Base-by-base conservation (phyloP, 2,797 vertebrate genomes). In the Lates japonicus region DNA sequence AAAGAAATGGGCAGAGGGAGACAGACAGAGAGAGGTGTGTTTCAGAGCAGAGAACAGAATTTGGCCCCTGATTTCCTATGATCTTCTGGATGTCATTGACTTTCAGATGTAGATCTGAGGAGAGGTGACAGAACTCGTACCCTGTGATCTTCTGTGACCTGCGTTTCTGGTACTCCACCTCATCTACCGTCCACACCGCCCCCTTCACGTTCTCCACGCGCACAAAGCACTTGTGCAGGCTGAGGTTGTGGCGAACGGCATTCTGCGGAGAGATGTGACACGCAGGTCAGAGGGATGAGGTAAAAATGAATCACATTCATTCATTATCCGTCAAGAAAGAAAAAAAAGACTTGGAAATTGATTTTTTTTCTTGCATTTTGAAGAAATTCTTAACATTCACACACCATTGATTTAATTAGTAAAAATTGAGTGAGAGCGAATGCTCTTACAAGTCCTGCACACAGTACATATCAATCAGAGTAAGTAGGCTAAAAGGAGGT, bases 211-310 rank as follows among this genome's bases (percentile, higher is more conserved):
- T 99, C 96, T 99, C 98, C 92, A 99, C 98, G 70, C n/a, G 97
- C 95, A 99, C 98, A 95, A 99, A 99, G 98, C 98, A 99, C 95
- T 99, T 99, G 96, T 99, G 98, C 95, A 99, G 97, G 90, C 98
- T 99, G 88, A 99, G 98, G 95, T 99, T 99, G 95, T 99, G 98
- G 94, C n/a, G n/a, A n/a, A 99, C 98, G 61, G 98, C 98, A 86
- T 99, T 99, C 98, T 99, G n/a, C 88, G 92, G 88, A 94, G 83
- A 95, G 84, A 95, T 77, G 54, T 20, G 39, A 51, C 65, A n/a
- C 81, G 31, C 83, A 31, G 86, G 90, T 87, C 82, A 93, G 66
- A 51, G 68, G n/a, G 70, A 74, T 39, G 73, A 88, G 81, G 90
- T 86, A 79, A 84, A n/a, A 85, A 63, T 3, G 19, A 88, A 74